A percentile compares a stretch with the other conserved stretches of the same genome.
Conservation (phyloP, 2,797 vertebrate species). For the Alfaro cultratus region DNA sequence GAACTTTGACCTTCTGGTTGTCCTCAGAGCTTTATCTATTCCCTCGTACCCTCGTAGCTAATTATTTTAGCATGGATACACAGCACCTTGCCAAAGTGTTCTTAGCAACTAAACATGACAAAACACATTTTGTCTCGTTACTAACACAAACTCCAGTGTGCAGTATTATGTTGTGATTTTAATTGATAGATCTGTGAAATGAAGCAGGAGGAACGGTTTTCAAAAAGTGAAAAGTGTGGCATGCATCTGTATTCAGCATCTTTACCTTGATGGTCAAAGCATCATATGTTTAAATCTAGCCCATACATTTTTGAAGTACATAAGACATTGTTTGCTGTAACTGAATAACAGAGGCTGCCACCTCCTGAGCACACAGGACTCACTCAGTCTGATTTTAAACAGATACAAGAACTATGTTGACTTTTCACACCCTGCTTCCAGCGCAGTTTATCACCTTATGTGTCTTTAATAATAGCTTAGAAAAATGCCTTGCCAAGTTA, state of each 20-base stretch:
- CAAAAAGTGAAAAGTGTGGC: not conserved
- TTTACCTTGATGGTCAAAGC: not conserved
- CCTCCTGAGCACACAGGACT: not conserved
- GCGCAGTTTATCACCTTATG: not conserved
- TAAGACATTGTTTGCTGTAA: not conserved
- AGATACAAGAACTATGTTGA: too few relatives aligned
- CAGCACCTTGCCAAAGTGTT: not conserved
- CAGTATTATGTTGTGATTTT: not conserved
- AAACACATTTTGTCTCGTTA: not conserved
- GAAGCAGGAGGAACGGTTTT: not conserved
- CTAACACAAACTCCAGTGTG: not conserved
- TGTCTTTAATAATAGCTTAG: not conserved
- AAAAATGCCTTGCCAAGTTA: constrained; percentile 7
- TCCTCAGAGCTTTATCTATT: not conserved
- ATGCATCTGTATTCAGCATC: not conserved
- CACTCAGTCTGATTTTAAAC: not conserved
- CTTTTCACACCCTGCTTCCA: not conserved
- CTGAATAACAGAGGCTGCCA: not conserved
- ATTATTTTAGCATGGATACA: not conserved
- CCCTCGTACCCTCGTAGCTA: not conserved
- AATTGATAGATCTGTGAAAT: not conserved
- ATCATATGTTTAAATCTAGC: not conserved
- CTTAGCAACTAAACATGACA: not conserved
- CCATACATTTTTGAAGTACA: not conserved
- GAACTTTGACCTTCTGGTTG: not conserved